Percentiles rank a stretch among this genome's conserved stretches.
Conservation (phyloP, 2,113 vertebrate species). For the Mirounga angustirostris region DNA sequence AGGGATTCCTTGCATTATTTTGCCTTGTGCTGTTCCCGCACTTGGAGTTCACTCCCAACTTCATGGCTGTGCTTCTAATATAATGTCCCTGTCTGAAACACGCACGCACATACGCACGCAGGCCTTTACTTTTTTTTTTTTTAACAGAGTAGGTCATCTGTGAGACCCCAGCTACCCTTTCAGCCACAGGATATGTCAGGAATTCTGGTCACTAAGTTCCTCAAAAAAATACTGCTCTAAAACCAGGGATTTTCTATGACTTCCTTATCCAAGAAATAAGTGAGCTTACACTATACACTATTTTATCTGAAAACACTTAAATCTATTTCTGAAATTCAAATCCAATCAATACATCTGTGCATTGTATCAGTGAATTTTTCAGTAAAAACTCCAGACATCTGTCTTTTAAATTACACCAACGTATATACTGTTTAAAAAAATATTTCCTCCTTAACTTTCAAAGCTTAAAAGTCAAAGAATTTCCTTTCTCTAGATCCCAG, state of each 20-base stretch:
- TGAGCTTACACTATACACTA: neutral
- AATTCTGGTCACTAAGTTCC: conserved; percentile 41
- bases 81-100: neutral
- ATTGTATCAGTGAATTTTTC: conserved; percentile 22
- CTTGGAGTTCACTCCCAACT: neutral
- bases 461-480: conserved; percentile 49
- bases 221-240: conserved; percentile 46
- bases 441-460: neutral
- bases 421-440: neutral
- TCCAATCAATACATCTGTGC: neutral
- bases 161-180: neutral
- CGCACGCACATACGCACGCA: neutral
- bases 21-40: neutral
- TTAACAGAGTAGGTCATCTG: neutral
- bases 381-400: neutral
- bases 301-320: conserved; percentile 45
- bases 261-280: neutral
- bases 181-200: neutral
- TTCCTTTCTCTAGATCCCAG: conserved; percentile 42
- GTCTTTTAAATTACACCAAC: conserved; percentile 7
- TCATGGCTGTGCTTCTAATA: neutral
- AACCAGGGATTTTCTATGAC: neutral
- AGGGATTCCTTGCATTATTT: neutral
- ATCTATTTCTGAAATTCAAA: neutral
- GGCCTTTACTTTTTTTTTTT: neutral